Base-by-base conservation (phyloP, 2,888 invertebrate genomes). In the Anthophora plumipes region DNA sequence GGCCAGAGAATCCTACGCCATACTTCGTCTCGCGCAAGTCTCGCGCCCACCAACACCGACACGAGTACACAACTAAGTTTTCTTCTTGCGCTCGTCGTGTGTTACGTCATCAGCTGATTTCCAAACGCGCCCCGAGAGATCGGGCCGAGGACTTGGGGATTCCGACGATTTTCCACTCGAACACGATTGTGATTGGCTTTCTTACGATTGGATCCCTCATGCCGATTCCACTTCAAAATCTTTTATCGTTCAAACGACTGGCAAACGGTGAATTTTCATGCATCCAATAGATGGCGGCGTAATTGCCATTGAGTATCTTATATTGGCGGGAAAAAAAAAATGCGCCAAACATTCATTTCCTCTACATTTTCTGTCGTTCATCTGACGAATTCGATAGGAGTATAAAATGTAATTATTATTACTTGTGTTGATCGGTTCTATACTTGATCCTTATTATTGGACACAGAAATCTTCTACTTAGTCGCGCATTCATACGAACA, bases 41-140 rank as follows among this genome's bases (percentile, higher is more conserved):
- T 88, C 83, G 86, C 84, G 83, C 87, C 82, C 83, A 86, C 86
- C 84, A 86, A 88, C 84, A 86, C 87, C 83, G 82, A 85, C 85
- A 86, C 87, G 83, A 81, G 78, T 78, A 85, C 82, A 85, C 83
- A 85, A 84, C 79, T 22, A 75, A 85, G 74, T 72, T 83, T 73
- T 75, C 71, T 78, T 71, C 77, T 77, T 84, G 78, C 87, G 88
- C 84, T 88, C 86, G 86, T 90, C 88, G 87, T 78, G 85, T 90
- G 89, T 92, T 92, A 92, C 91, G 91, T 92, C 91, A 92, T 91
- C 92, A 91, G 91, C 91, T 91, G 91, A 91, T 91, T 87, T 88
- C 82, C 80, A 64, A 61, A 37, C 52, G 22, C 39, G 48, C 54
- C 20, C 46, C 39, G 52, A 63, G 31, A 48, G 71, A 68, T 39